Evolutionary conservation across 2,888 invertebrate genomes (phyloP).

Genomic region (Drosophila acutilabella): DNA sequence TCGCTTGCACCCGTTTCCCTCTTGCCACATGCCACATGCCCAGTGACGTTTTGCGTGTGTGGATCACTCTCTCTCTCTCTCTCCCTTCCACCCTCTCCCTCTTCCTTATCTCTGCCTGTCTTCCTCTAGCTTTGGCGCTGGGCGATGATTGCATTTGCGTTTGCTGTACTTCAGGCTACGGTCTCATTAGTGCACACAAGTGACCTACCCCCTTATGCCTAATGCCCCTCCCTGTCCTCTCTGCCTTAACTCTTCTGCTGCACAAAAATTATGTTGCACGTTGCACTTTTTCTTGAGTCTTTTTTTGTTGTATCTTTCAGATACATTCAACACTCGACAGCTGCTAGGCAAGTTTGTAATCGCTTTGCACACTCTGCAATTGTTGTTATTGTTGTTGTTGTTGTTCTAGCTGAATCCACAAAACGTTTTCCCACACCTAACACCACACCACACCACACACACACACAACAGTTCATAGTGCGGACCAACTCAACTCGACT

Average conservation of each 20-base stretch:
- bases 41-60: conserved; percentile 54
- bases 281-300: conserved; percentile 20
- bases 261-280: conserved; percentile 51
- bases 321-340: conserved; percentile 60
- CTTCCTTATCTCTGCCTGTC: neutral
- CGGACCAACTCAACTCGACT: conserved; percentile 17
- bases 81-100: neutral
- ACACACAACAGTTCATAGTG: conserved; percentile 16
- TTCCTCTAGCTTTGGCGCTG: conserved; percentile 3
- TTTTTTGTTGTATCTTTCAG: conserved; percentile 34
- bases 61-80: conserved; percentile 20
- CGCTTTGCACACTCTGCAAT: conserved; percentile 37
- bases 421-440: conserved; percentile 68
- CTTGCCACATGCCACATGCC: conserved; percentile 13
- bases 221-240: neutral
- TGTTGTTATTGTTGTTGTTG: conserved; percentile 14
- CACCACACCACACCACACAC: conserved; percentile 25
- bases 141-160: conserved; percentile 58
- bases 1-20: conserved; percentile 5
- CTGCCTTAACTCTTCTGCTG: neutral
- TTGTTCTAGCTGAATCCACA: conserved; percentile 42
- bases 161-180: conserved; percentile 39
- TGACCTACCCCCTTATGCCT: conserved; percentile 12
- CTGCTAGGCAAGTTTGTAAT: conserved; percentile 62
- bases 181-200: conserved; percentile 59